phyloP scores from a whole-genome alignment of 2,797 vertebrate species.

The Hirundo rustica region DNA sequence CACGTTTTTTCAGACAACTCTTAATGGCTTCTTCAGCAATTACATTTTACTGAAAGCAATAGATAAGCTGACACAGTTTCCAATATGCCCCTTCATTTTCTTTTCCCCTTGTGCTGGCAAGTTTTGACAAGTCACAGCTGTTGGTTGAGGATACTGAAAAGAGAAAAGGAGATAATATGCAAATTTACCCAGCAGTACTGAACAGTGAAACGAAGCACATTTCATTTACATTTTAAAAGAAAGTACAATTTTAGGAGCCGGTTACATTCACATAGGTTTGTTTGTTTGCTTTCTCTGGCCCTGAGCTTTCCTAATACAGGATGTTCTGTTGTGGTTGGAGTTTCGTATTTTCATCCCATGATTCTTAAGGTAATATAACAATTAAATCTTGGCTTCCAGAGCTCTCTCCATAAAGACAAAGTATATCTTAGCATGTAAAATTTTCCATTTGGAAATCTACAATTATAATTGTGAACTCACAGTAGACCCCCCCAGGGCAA shows the following conservation, averaged over 20 bases:
- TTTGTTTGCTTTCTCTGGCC: background rate
- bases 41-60: conserved; percentile 54
- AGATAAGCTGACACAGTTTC: conserved; percentile 61
- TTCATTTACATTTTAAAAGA: conserved; percentile 61
- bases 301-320: background rate
- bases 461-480: conserved; percentile 45
- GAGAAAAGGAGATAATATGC: conserved; percentile 63
- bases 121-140: conserved; percentile 71
- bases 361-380: background rate
- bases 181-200: conserved; percentile 41
- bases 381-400: conserved; percentile 18
- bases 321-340: background rate
- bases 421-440: conserved; percentile 11
- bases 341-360: background rate
- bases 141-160: conserved; percentile 60
- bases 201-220: conserved; percentile 31
- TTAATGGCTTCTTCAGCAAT: conserved; percentile 63
- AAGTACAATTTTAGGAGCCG: background rate
- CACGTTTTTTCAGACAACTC: conserved; percentile 46
- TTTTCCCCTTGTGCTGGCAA: conserved; percentile 59
- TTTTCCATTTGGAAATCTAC: conserved; percentile 45
- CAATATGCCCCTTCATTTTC: conserved; percentile 57
- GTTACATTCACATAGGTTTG: background rate
- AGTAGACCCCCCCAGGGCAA: background rate
- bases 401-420: background rate